Percentiles rank a stretch among this genome's conserved stretches.
phyloP scores from a whole-genome alignment of 1,140 invertebrate species.

The Thaumatotibia leucotreta region DNA sequence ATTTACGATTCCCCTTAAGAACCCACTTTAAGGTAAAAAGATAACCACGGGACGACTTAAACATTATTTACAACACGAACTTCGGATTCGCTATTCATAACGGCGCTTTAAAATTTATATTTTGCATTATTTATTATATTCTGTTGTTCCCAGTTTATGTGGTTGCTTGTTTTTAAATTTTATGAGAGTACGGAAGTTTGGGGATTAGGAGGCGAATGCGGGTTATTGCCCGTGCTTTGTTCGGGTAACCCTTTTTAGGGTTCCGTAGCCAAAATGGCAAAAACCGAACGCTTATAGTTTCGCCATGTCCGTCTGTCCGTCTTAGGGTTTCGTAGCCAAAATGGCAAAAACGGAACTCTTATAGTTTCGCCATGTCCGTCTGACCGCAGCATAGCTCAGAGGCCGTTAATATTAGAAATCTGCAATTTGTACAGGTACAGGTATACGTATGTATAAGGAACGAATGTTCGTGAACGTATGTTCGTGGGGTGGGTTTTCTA shows the following conservation, averaged over 20 bases:
- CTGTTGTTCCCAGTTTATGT: slow-evolving; percentile 15
- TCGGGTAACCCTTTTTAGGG: not conserved
- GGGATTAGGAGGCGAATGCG: slow-evolving; percentile 19
- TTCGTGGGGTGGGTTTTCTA: no score
- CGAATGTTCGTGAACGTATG: no score
- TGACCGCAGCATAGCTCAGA: no score
- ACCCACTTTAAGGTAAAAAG: slow-evolving; percentile 29
- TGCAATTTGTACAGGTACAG: no score
- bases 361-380: no score
- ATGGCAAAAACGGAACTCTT: no score
- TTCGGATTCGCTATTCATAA: slow-evolving; percentile 37
- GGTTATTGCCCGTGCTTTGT: not conserved
- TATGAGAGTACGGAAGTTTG: slow-evolving; percentile 19
- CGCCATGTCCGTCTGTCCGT: no score
- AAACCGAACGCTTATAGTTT: no score
- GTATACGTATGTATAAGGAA: no score
- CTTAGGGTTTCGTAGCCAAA: no score
- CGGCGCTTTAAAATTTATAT: slow-evolving; percentile 21
- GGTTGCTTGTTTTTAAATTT: slow-evolving; percentile 14
- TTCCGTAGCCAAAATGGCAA: no score
- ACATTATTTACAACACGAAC: slow-evolving; percentile 36
- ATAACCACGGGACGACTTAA: slow-evolving; percentile 38
- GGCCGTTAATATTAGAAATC: no score
- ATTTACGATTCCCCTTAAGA: slow-evolving; percentile 37
- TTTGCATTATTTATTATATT: slow-evolving; percentile 15